Evolutionary conservation across 2,797 vertebrate species (phyloP).

Genomic region (Knipowitschia caucasica): DNA sequence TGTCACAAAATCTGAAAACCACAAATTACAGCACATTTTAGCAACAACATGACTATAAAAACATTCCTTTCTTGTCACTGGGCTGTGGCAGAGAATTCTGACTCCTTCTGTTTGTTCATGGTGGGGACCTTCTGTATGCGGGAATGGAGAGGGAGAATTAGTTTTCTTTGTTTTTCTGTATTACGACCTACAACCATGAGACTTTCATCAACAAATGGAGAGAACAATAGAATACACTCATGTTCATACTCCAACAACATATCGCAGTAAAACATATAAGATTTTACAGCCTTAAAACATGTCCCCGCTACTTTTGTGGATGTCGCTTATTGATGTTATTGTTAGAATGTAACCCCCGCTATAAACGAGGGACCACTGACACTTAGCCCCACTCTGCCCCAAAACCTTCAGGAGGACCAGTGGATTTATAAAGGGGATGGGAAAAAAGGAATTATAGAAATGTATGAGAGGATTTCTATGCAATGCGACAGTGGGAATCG

Average conservation of each 20-base stretch:
- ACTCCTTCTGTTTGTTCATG: slow-evolving; percentile 57
- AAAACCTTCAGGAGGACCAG: no score
- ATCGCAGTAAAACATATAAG: neutral
- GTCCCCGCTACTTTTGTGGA: neutral
- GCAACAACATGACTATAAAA: neutral
- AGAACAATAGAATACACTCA: neutral
- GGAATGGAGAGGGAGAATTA: neutral
- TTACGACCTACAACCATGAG: slow-evolving; percentile 4
- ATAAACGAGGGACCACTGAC: no score
- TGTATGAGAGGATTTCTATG: no score
- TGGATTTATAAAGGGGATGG: no score
- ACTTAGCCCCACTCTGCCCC: neutral
- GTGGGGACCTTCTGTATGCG: slow-evolving; percentile 39
- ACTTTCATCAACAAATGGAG: neutral
- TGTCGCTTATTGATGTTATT: neutral
- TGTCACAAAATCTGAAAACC: neutral
- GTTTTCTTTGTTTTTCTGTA: slow-evolving; percentile 13
- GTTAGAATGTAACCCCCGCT: no score
- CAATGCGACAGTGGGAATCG: no score
- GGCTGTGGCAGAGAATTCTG: neutral
- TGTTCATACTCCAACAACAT: neutral
- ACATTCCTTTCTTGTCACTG: neutral
- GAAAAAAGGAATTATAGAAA: no score
- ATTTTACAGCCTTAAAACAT: neutral
- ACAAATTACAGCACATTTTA: neutral